These are phyloP conservation scores for Druon quercuslanigerum DNA, from an alignment of 1,140 invertebrate species.

Conservation along the genomic window DNA sequence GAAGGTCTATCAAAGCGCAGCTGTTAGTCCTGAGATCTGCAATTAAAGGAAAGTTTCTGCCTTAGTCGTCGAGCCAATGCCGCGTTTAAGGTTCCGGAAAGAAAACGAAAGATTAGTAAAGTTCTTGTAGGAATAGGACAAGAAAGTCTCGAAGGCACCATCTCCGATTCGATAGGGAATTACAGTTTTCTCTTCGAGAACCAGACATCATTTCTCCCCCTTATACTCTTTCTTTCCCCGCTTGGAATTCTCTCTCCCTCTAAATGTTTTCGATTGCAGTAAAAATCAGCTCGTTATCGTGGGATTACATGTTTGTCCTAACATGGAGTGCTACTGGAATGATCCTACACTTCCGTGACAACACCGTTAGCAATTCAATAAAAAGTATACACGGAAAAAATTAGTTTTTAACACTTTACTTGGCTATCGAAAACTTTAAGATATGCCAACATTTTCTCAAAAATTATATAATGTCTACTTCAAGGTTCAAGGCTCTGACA, in stretches of 20 bases:
- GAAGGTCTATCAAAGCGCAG: conserved; percentile 15
- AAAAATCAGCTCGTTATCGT: conserved; percentile 57
- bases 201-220: conserved; percentile 39
- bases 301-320: conserved; percentile 52
- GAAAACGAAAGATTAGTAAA: conserved; percentile 1
- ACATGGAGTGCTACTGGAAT: conserved; percentile 49
- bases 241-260: neutral
- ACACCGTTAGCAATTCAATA: neutral
- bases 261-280: conserved; percentile 48
- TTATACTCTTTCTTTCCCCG: neutral
- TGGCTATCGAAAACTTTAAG: too few relatives aligned
- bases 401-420: too few relatives aligned
- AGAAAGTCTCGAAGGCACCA: conserved; percentile 42
- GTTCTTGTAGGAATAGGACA: neutral
- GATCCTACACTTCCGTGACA: conserved; percentile 47
- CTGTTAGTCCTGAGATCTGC: neutral
- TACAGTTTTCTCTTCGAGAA: conserved; percentile 43
- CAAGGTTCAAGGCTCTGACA: neutral
- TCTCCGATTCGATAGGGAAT: conserved; percentile 49
- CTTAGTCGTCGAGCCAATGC: conserved; percentile 3
- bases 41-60: conserved; percentile 8
- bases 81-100: neutral
- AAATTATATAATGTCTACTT: too few relatives aligned
- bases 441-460: too few relatives aligned
- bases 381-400: neutral